Base-by-base conservation (phyloP, 1,140 invertebrate genomes). In the Scaptomyza pallida region DNA sequence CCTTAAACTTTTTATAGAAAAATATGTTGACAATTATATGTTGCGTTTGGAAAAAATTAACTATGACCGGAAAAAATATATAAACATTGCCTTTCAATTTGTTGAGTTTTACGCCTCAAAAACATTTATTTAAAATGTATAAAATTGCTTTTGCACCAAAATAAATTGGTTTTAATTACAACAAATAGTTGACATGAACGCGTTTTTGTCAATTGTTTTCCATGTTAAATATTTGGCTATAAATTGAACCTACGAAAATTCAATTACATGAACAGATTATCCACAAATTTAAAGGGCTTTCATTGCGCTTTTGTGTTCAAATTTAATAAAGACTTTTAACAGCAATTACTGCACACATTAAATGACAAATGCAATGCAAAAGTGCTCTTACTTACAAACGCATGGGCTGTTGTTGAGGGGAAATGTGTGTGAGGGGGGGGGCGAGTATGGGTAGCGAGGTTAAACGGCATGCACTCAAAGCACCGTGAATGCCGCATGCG, bases 401-500 rank as follows among this genome's bases (percentile, higher is more conserved):
- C 55, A 19, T 62, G 37, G 3, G 12, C 5, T 41, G n/a, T n/a
- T 41, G n/a, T 52, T 26, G 23, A 26, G 23, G 23, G 23, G 23
- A 26, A n/a, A n/a, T n/a, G n/a, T n/a, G n/a, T n/a, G n/a, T n/a
- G n/a, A 26, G 2, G 0, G 23, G 23, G 23, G 21, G 26, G 19
- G 15, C 33, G 35, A 45, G 17, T 15, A 10, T 16, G 12, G 23
- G 19, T 5, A 13, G 19, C 6, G 13, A 52, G 43, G 44, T 56
- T 72, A 75, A 75, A 67, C 62, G 61, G 45, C 43, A 52, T 30
- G 59, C 54, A 30, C 48, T 71, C 54, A 60, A 57, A 48, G 55
- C 23, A 17, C 54, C 41, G 51, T 33, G 43, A 55, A 41, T 45
- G 17, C n/a, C 41, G 43, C 51, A n/a, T n/a, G n/a, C n/a, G n/a